Base-by-base conservation (phyloP, 1,140 invertebrate genomes). In the Vollenhovia emeryi region DNA sequence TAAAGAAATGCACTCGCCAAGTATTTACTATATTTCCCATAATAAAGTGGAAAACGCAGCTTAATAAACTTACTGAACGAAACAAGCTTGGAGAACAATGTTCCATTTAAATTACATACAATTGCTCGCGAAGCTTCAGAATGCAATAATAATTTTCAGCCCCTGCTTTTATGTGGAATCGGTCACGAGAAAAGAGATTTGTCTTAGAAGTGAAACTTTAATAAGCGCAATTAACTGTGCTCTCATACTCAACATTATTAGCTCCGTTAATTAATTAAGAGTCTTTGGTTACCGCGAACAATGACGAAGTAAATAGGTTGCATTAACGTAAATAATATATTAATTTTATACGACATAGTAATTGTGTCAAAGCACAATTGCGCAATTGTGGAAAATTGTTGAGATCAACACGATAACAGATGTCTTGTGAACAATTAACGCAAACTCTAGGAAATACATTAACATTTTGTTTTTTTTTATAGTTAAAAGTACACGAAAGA, bases 341-440 rank as follows among this genome's bases (percentile, higher is more conserved):
- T 43, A 69, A 69, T 55, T 69, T 80, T 68, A 69, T 50, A 68
- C 24, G 13, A 40, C 21, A 5, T 40, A 75, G 59, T 57, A 59
- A 30, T 71, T 30, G 24, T n/a, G 6, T 6, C 1, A n/a, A 40
- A 40, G 9, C 24, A 55, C 71, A 55, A 57, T 57, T 69, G 6
- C 6, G 2, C 15, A 27, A n/a, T 69, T 40, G 27, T 13, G 4
- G 3, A 48, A 62, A 62, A 76, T 55, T 0, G 24, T 5, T 43
- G 27, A 45, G 18, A 36, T 50, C 7, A 11, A 52, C 18, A 21
- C 2, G 6, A 74, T 15, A 40, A 40, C 24, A 8, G 1, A 48
- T 78, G 36, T 30, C 3, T 15, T 15, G 13, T 50, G 21, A 69
- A 69, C 27, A 52, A 78, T 64, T 76, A 30, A 79, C 40, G 40